Evolutionary conservation across 2,113 vertebrate genomes (phyloP), one percentile per base, ranked within the genome.

Genomic region (Coryphaenoides rupestris): DNA sequence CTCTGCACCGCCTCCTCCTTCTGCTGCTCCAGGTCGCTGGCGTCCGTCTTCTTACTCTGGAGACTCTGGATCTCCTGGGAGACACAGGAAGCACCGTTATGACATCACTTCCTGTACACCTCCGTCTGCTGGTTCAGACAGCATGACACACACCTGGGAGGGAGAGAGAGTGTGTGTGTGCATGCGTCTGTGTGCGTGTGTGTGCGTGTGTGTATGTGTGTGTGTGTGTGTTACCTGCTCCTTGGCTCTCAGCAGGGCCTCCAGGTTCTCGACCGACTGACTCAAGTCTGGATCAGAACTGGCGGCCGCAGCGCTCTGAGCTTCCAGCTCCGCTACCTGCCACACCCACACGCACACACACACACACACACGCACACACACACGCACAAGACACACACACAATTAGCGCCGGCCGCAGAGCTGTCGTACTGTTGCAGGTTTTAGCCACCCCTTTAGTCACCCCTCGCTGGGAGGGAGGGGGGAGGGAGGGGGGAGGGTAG

Each of bases 251-350:
- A 99, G 86, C 61, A 92, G 80, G 0, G 91, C 86, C 64, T 96
- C 93, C 84, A 99, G 89, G 68, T 96, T 93, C 73, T 93, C 94
- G 80, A 95, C 57, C 0, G 86, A 89, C 2, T 87, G 92, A 62
- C 78, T 86, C 13, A 93, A 79, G 24, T 91, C 92, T 21, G 74
- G 78, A 13, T 89, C 93, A 0, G 68, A 65, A 14, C 88, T 68
- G 45, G 84, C 76, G 28, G 93, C 88, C 0, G 71, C 73, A 0
- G 84, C 74, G 0, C 89, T 89, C 83, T 95, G 94, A 0, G 90
- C 80, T 80, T 97, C 95, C 74, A 99, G 86, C 60, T 98, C 95
- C 0, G 93, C 87, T 65, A 98, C 95, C 96, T 98, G 68, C 1
- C 72, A 71, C 54, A 73, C 66, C 77, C 14, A 47, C 0, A 60